A percentile compares a stretch with the other conserved stretches of the same genome.
phyloP scores from a whole-genome alignment of 92 coral and sea anemone genomes.

The Paragorgia papillata region DNA sequence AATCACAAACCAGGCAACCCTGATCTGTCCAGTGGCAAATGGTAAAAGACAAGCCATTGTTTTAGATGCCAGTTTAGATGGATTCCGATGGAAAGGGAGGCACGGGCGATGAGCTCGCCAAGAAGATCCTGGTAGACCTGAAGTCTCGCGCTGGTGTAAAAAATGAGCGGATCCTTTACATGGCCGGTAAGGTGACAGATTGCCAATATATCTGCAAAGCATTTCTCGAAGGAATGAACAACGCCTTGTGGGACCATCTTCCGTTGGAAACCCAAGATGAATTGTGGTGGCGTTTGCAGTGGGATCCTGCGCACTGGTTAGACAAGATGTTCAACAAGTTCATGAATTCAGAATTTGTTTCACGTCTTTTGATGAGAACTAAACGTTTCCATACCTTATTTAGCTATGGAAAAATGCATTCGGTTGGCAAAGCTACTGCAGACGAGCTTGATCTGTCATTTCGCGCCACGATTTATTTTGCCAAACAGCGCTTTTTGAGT shows the following conservation, averaged over 20 bases:
- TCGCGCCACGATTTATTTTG: constrained; percentile 1
- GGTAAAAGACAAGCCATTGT: constrained; percentile 8
- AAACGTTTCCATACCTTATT: background rate
- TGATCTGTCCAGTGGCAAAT: constrained; percentile 24
- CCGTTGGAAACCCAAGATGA: background rate
- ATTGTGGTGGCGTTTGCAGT: constrained; percentile 17
- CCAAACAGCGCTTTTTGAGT: constrained; percentile 25
- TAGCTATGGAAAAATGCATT: constrained; percentile 19
- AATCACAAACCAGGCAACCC: constrained; percentile 27
- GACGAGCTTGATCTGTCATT: constrained; percentile 22
- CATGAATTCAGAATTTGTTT: background rate
- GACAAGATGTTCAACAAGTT: background rate
- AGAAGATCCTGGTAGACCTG: background rate
- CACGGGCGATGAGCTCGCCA: constrained; percentile 16
- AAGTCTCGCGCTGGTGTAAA: background rate
- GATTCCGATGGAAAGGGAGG: constrained; percentile 1
- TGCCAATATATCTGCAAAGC: constrained; percentile 5
- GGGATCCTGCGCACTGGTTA: constrained; percentile 21
- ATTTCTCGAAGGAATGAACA: constrained; percentile 12
- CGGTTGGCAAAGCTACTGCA: constrained; percentile 14
- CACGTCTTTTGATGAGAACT: background rate
- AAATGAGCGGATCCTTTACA: background rate
- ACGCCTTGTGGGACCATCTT: constrained; percentile 15
- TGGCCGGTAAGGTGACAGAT: constrained; percentile 11
- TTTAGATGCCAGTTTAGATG: constrained; percentile 2